These are phyloP conservation scores for Malacoctenus gilli DNA, from an alignment of 2,797 vertebrate genomes.

Conservation along the genomic window DNA sequence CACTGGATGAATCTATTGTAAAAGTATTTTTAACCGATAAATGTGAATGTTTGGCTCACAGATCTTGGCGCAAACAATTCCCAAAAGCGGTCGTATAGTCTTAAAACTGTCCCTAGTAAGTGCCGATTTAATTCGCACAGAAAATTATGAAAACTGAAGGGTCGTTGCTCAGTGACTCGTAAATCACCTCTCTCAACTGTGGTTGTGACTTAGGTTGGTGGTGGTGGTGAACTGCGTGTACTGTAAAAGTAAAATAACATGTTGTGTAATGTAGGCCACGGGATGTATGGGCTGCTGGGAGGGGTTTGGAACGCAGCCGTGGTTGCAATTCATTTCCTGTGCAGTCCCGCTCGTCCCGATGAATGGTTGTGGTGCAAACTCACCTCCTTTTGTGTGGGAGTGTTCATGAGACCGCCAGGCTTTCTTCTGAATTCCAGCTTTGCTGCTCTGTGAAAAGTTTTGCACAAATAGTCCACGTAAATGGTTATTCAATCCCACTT, in stretches of 20 bases:
- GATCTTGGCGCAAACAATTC: constrained; percentile 1
- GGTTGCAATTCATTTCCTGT: constrained; percentile 64
- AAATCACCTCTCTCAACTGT: constrained; percentile 35
- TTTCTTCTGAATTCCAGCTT: constrained; percentile 6
- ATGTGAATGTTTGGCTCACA: neutral
- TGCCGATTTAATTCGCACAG: constrained; percentile 5
- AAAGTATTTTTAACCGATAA: neutral
- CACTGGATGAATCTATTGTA: constrained; percentile 6
- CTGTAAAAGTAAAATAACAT: neutral
- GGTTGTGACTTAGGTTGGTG: constrained; percentile 34
- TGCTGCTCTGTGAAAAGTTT: constrained; percentile 27
- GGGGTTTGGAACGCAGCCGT: constrained; percentile 42
- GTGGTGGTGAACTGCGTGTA: constrained; percentile 27
- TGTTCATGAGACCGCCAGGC: constrained; percentile 35
- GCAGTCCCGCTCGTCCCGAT: constrained; percentile 62
- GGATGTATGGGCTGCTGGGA: constrained; percentile 56
- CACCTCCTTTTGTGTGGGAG: constrained; percentile 58
- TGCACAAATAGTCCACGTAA: constrained; percentile 8
- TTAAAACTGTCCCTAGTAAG: constrained; percentile 9
- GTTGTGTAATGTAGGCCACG: constrained; percentile 59
- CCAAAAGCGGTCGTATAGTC: constrained; percentile 6
- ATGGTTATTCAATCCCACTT: neutral
- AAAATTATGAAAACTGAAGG: constrained; percentile 10
- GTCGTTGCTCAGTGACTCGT: constrained; percentile 32
- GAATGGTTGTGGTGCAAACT: constrained; percentile 58